These are phyloP conservation scores for Austrofundulus limnaeus DNA, from an alignment of 2,113 vertebrate species.

Conservation along the genomic window DNA sequence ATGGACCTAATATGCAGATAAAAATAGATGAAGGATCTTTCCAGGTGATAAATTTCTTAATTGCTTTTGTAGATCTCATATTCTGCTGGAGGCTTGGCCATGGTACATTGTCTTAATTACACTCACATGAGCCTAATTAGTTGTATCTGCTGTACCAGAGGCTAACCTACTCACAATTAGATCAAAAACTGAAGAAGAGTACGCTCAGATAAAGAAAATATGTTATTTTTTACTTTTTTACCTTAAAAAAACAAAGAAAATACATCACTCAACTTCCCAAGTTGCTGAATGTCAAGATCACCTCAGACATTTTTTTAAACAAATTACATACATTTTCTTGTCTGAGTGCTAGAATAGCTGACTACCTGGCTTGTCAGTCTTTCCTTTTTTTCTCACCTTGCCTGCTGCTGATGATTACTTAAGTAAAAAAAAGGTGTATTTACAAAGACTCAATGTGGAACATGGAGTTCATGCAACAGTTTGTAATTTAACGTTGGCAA, in stretches of 20 bases:
- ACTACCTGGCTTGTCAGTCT: conserved; percentile 37
- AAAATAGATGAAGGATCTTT: conserved; percentile 69
- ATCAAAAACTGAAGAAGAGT: conserved; percentile 72
- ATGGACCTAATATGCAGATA: conserved; percentile 46
- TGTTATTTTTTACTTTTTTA: conserved; percentile 50
- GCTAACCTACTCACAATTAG: conserved; percentile 78
- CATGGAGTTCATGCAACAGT: conserved; percentile 48
- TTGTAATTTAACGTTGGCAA: conserved; percentile 37
- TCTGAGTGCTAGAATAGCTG: conserved; percentile 18
- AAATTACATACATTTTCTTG: conserved; percentile 57
- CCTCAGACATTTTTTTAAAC: conserved; percentile 56
- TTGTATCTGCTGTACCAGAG: conserved; percentile 76
- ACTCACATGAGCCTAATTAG: conserved; percentile 79
- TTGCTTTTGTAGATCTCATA: conserved; percentile 75
- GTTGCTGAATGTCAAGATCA: conserved; percentile 59
- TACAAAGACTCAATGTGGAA: conserved; percentile 39
- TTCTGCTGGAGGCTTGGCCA: conserved; percentile 68
- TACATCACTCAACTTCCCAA: conserved; percentile 39
- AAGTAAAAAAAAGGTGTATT: conserved; percentile 39
- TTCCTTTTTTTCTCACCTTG: conserved; percentile 42
- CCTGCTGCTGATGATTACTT: conserved; percentile 26
- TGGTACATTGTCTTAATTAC: conserved; percentile 79
- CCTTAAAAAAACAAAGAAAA: conserved; percentile 37
- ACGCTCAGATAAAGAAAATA: conserved; percentile 38
- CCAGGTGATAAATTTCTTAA: conserved; percentile 78